A percentile compares a stretch with the other conserved stretches of the same genome.
Evolutionary conservation across 2,113 vertebrate species (phyloP).

Genomic region (Fregetta grallaria): DNA sequence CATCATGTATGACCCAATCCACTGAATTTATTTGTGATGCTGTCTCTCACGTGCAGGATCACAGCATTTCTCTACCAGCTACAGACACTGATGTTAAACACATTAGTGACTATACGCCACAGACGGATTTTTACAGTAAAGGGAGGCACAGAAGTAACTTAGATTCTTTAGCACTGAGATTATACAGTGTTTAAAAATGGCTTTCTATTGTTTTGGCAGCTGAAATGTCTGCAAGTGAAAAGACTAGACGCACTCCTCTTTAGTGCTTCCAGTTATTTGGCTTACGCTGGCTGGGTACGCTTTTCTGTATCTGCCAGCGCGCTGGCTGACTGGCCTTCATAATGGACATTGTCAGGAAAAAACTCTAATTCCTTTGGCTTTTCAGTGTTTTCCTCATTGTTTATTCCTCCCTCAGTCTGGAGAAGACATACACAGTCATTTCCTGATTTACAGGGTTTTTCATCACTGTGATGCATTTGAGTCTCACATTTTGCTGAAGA

Average conservation of each 20-base stretch:
- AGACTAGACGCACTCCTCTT: conserved; percentile 28
- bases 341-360: neutral
- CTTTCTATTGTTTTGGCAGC: conserved; percentile 39
- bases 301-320: neutral
- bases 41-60: neutral
- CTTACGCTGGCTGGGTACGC: neutral
- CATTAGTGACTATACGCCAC: neutral
- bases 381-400: neutral
- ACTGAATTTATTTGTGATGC: neutral
- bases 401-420: neutral
- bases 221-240: conserved; percentile 1
- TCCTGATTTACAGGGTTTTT: conserved; percentile 5
- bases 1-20: neutral
- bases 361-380: neutral
- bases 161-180: conserved; percentile 21
- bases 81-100: conserved; percentile 4
- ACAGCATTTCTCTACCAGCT: neutral
- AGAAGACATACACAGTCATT: neutral
- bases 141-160: neutral
- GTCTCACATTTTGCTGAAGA: neutral
- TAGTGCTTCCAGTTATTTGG: conserved; percentile 36
- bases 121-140: conserved; percentile 19
- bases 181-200: conserved; percentile 29
- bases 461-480: neutral
- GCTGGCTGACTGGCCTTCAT: neutral